These are phyloP conservation scores for Melanotaenia nigrans DNA, from an alignment of 2,797 vertebrate species.

Conservation along the genomic window DNA sequence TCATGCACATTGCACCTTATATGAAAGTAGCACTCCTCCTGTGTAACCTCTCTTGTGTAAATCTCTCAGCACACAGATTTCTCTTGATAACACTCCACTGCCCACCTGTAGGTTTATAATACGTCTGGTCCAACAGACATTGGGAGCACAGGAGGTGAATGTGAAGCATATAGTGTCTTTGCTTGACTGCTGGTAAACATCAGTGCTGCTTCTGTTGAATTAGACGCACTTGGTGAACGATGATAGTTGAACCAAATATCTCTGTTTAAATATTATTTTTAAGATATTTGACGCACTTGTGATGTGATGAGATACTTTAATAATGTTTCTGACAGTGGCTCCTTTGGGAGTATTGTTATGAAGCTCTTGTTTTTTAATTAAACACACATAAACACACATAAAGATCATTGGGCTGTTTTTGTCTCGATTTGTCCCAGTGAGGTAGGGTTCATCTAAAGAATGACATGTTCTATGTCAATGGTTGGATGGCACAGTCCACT, in stretches of 20 bases:
- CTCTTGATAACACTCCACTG: constrained; percentile 22
- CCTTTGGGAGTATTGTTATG: not conserved
- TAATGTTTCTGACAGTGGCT: not conserved
- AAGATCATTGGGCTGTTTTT: too few relatives aligned
- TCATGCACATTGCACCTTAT: constrained; percentile 22
- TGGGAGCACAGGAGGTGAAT: constrained; percentile 62
- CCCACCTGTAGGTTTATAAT: constrained; percentile 50
- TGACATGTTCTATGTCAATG: constrained; percentile 21
- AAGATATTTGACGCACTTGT: constrained; percentile 24
- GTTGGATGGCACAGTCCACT: constrained; percentile 4
- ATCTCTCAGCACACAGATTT: not conserved
- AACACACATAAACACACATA: too few relatives aligned
- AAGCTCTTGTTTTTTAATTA: too few relatives aligned
- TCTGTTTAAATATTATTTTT: constrained; percentile 26
- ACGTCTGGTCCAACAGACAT: constrained; percentile 58
- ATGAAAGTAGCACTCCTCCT: not conserved
- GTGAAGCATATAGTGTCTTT: constrained; percentile 45
- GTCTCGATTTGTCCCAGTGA: not conserved
- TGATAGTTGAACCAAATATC: not conserved
- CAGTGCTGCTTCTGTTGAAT: constrained; percentile 38
- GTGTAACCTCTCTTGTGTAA: constrained; percentile 16
- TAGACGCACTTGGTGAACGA: constrained; percentile 27
- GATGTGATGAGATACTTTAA: constrained; percentile 8
- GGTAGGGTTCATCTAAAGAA: constrained; percentile 1
- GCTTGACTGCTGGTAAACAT: constrained; percentile 39